A percentile compares a stretch with the other conserved stretches of the same genome.
Evolutionary conservation across 2,113 vertebrate genomes (phyloP).

Genomic region (Riparia riparia): DNA sequence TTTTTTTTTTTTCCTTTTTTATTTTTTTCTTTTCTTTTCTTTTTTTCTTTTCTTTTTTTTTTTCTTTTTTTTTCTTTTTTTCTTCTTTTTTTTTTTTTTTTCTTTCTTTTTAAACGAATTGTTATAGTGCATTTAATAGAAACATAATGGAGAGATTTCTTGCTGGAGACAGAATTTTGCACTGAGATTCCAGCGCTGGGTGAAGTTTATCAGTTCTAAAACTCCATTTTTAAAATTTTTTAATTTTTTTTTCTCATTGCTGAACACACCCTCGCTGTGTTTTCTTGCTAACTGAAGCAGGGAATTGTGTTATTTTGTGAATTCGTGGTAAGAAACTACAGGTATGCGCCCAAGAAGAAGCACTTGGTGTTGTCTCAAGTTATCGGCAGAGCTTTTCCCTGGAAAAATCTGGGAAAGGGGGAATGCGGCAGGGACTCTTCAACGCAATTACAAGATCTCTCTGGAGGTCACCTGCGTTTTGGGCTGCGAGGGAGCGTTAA

Average conservation of each 20-base stretch:
- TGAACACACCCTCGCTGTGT: neutral
- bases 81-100: neutral
- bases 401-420: neutral
- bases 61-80: neutral
- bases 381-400: slow-evolving; percentile 6
- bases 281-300: neutral
- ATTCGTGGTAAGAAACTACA: neutral
- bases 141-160: neutral
- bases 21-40: neutral
- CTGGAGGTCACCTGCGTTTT: slow-evolving; percentile 57
- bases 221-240: neutral
- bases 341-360: neutral
- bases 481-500: neutral
- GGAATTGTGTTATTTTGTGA: neutral
- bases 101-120: neutral
- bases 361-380: neutral
- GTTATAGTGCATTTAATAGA: neutral
- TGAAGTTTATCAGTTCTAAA: neutral
- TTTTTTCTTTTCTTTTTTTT: neutral
- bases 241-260: neutral
- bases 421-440: neutral
- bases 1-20: neutral
- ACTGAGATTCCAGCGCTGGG: neutral
- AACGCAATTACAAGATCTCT: slow-evolving; percentile 29
- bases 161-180: neutral